phyloP scores from a whole-genome alignment of 2,888 invertebrate genomes.

The Fragum sueziense region DNA sequence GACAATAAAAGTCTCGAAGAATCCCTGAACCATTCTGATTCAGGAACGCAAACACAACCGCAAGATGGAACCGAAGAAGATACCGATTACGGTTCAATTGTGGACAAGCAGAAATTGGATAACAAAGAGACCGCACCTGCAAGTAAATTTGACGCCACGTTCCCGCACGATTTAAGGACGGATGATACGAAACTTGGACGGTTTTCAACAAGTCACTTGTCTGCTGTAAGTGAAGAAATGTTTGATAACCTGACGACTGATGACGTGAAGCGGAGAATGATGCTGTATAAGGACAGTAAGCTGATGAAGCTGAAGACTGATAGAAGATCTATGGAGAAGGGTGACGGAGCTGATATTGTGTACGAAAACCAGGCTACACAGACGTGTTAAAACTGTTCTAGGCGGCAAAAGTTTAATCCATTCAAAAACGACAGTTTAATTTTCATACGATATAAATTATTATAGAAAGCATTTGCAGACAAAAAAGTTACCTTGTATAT shows the following conservation, averaged over 20 bases:
- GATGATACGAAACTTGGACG: constrained; percentile 12
- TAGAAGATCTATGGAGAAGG: constrained; percentile 4
- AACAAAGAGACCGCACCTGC: background rate
- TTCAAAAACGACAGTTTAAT: no score
- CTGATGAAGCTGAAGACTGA: background rate
- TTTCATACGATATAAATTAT: no score
- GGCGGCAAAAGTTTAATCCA: no score
- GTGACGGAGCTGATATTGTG: background rate
- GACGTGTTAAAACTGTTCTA: no score
- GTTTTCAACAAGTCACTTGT: background rate
- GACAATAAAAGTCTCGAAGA: constrained; percentile 12
- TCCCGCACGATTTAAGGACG: constrained; percentile 4
- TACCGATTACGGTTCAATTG: no score
- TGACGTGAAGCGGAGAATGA: constrained; percentile 36
- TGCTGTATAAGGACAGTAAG: constrained; percentile 47
- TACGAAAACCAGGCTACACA: constrained; percentile 1
- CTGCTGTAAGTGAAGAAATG: background rate
- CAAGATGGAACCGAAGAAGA: background rate
- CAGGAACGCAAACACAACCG: background rate
- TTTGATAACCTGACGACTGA: background rate
- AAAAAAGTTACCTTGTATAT: no score
- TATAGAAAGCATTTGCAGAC: no score
- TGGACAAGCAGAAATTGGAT: background rate
- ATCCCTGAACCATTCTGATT: background rate
- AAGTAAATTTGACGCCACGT: background rate